Conservation (phyloP, 2,797 vertebrate species). For the Enteromius viviparus region DNA sequence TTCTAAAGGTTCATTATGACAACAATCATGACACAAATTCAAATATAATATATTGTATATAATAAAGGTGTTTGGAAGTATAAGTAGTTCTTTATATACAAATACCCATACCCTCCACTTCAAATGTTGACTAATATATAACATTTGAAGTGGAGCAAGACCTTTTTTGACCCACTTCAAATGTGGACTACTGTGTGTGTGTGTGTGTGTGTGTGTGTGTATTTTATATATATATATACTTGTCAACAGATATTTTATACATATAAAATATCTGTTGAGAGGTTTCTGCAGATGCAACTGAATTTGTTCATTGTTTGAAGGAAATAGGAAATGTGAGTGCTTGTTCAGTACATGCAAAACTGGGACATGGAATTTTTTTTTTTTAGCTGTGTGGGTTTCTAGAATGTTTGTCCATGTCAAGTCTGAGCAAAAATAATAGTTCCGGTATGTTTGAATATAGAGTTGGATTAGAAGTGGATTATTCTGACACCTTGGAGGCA, state of each 20-base stretch:
- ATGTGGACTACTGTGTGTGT: too few species aligned
- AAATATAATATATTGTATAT: background rate
- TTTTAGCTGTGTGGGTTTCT: background rate
- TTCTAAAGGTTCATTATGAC: background rate
- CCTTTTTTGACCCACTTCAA: too few species aligned
- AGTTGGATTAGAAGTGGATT: slow-evolving; percentile 13
- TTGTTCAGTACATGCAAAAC: background rate
- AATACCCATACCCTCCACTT: too few species aligned
- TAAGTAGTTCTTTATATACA: background rate
- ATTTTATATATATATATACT: too few species aligned
- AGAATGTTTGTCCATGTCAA: background rate
- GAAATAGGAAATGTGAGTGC: background rate
- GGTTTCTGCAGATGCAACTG: background rate
- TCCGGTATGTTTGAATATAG: slow-evolving; percentile 53
- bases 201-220: too few species aligned
- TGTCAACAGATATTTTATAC: too few species aligned
- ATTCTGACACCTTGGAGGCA: background rate
- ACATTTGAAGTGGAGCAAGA: too few species aligned
- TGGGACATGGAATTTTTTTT: background rate
- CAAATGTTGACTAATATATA: too few species aligned
- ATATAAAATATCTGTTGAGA: background rate
- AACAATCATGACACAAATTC: too few species aligned
- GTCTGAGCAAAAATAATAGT: background rate
- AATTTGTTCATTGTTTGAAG: background rate
- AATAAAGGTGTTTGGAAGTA: background rate